Conservation (phyloP, 2,888 invertebrate species). For the Metopia argyrocephala region DNA sequence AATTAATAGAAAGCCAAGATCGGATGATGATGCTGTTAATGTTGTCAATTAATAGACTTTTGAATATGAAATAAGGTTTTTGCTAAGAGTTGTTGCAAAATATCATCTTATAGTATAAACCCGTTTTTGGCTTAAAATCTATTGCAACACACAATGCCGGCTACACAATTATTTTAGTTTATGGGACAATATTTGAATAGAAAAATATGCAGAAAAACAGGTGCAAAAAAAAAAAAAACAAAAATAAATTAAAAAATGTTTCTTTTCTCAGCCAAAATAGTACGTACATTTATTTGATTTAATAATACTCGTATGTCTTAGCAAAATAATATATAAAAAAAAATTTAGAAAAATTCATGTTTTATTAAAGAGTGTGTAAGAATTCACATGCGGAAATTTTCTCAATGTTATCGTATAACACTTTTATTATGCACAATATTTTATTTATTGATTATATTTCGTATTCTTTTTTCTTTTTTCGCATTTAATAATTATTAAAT, state of each 20-base stretch:
- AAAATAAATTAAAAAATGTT: no score
- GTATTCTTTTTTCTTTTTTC: slow-evolving; percentile 9
- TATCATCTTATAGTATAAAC: not conserved
- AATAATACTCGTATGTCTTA: no score
- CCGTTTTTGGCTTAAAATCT: not conserved
- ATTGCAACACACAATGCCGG: not conserved
- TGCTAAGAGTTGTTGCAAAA: no score
- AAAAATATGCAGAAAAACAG: not conserved
- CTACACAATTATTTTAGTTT: not conserved
- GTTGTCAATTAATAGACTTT: no score
- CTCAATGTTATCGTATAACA: not conserved
- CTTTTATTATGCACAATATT: not conserved
- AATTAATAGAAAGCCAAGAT: not conserved
- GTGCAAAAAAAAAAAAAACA: no score
- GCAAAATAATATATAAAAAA: no score
- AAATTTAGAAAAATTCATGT: not conserved
- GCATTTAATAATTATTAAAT: no score
- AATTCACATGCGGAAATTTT: not conserved
- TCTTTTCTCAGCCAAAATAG: no score
- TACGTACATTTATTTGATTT: no score
- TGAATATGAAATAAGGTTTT: no score
- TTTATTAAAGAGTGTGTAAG: not conserved
- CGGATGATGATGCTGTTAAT: not conserved
- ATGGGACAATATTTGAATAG: not conserved
- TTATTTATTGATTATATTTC: not conserved